Conservation (phyloP, 2,113 vertebrate species). For the Thamnophis sirtalis region DNA sequence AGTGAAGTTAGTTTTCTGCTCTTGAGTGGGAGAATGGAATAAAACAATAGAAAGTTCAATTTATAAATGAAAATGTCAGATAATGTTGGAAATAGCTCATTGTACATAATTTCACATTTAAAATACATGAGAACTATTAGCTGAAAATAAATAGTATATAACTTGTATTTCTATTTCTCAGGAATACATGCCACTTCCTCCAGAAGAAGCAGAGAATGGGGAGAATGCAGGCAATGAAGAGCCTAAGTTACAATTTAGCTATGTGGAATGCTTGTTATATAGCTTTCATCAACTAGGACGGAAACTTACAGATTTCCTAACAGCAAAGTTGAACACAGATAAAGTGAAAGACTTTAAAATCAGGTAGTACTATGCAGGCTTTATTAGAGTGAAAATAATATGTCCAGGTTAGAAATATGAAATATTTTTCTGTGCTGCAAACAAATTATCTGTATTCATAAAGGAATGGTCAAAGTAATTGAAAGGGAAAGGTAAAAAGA, state of each 20-base stretch:
- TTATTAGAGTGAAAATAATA: background rate
- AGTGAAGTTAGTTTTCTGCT: background rate
- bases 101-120: background rate
- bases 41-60: background rate
- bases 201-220: constrained; percentile 93
- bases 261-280: constrained; percentile 93
- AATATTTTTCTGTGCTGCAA: background rate
- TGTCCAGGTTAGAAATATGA: background rate
- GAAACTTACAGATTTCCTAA: constrained; percentile 94
- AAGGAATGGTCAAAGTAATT: background rate
- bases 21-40: background rate
- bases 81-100: background rate
- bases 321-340: constrained; percentile 91
- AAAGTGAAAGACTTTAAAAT: constrained; percentile 98
- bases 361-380: constrained; percentile 68
- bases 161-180: constrained; percentile 45
- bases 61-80: background rate
- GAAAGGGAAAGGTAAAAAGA: background rate
- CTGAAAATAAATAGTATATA: background rate
- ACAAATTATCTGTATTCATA: background rate
- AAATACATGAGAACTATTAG: background rate
- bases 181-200: constrained; percentile 97
- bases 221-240: constrained; percentile 88
- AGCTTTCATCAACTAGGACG: constrained; percentile 95
- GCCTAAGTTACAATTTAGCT: constrained; percentile 96